Conservation (phyloP, 1,140 invertebrate species). For the Papilio polytes region DNA sequence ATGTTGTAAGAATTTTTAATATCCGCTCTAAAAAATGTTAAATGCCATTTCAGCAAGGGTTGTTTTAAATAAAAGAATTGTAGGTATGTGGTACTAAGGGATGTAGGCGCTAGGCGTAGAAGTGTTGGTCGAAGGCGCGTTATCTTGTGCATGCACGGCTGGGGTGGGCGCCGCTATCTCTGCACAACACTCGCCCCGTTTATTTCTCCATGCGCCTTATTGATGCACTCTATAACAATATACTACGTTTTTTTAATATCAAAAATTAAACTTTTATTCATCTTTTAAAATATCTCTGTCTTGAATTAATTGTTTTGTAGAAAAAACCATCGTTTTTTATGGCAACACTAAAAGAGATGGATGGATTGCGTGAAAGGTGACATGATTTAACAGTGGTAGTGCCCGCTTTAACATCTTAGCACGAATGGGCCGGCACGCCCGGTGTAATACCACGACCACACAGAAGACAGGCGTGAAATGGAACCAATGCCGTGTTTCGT, state of each 20-base stretch:
- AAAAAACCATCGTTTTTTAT: too few species aligned
- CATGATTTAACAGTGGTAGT: too few species aligned
- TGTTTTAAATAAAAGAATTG: background rate
- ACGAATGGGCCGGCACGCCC: too few species aligned
- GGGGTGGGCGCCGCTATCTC: slow-evolving; percentile 46
- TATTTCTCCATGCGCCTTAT: slow-evolving; percentile 46
- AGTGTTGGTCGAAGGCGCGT: slow-evolving; percentile 43
- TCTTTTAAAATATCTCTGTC: background rate
- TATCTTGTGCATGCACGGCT: slow-evolving; percentile 50
- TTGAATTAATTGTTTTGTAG: background rate
- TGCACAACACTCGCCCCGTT: slow-evolving; percentile 46
- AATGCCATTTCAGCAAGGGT: background rate
- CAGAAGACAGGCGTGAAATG: too few species aligned
- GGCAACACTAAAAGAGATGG: too few species aligned
- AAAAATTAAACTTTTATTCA: background rate
- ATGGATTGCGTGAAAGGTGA: too few species aligned
- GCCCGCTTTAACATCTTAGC: too few species aligned
- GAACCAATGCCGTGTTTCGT: too few species aligned
- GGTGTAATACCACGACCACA: too few species aligned
- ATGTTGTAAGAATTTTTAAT: too few species aligned
- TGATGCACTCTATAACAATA: slow-evolving; percentile 23
- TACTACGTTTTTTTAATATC: slow-evolving; percentile 12
- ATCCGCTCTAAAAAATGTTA: too few species aligned
- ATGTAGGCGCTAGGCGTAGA: slow-evolving; percentile 34
- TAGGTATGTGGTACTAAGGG: slow-evolving; percentile 20